phyloP scores from a whole-genome alignment of 2,797 vertebrate genomes.

The Alexandromys oeconomus region DNA sequence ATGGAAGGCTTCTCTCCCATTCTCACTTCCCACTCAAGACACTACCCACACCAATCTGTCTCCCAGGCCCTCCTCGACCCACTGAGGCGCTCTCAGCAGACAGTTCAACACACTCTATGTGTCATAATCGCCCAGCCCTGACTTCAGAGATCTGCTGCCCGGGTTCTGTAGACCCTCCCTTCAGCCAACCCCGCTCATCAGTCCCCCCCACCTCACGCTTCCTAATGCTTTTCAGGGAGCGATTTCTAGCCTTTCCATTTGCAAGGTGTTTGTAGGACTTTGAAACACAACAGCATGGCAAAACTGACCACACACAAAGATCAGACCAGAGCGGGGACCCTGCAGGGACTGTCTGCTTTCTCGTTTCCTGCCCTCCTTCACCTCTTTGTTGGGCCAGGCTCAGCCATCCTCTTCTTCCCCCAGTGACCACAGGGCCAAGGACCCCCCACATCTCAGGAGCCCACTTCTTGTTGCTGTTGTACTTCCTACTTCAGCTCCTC shows the following conservation, averaged over 20 bases:
- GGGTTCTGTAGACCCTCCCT: background rate
- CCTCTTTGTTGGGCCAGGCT: accelerated
- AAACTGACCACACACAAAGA: background rate
- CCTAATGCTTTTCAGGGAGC: too few relatives aligned
- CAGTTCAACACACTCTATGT: accelerated
- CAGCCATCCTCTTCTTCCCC: background rate
- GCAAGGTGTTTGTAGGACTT: background rate
- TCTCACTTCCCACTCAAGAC: background rate
- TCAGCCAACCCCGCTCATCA: background rate
- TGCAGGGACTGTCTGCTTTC: background rate
- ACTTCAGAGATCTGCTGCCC: background rate
- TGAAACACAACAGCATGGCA: background rate
- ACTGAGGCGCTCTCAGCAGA: background rate
- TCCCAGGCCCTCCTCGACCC: background rate
- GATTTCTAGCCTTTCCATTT: background rate
- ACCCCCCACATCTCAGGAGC: background rate
- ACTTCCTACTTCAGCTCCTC: background rate
- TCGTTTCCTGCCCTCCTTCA: background rate
- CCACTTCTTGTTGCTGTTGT: too few relatives aligned
- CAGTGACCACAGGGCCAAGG: accelerated
- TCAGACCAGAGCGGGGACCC: background rate
- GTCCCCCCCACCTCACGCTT: background rate
- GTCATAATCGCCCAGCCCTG: background rate
- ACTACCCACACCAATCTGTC: background rate
- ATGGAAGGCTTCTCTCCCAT: background rate